Conservation (phyloP, 92 coral and sea anemone species). For the Zoanthus sansibaricus region DNA sequence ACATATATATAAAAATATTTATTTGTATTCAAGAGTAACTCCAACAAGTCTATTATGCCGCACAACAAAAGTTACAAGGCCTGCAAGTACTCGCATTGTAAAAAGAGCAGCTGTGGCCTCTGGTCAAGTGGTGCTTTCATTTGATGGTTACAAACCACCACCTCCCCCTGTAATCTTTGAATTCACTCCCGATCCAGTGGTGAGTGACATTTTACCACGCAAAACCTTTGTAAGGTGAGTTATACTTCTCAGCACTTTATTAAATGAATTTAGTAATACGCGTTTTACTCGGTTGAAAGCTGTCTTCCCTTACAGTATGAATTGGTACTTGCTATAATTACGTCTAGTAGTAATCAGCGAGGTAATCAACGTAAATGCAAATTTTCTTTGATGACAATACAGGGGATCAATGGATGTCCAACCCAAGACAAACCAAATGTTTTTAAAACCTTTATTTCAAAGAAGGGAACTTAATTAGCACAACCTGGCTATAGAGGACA, state of each 20-base stretch:
- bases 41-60: slow-evolving; percentile 74
- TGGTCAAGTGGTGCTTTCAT: slow-evolving; percentile 62
- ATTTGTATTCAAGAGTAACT: slow-evolving; percentile 60
- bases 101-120: slow-evolving; percentile 49
- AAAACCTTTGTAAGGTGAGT: slow-evolving; percentile 79
- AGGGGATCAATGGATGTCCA: too few relatives aligned
- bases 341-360: too few relatives aligned
- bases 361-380: too few relatives aligned
- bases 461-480: too few relatives aligned
- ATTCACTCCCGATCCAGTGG: slow-evolving; percentile 83
- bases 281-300: neutral
- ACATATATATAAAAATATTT: neutral
- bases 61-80: slow-evolving; percentile 23
- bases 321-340: too few relatives aligned
- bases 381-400: too few relatives aligned
- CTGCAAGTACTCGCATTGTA: slow-evolving; percentile 46
- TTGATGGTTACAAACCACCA: slow-evolving; percentile 84
- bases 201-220: slow-evolving; percentile 60
- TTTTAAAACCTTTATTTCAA: too few relatives aligned
- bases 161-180: slow-evolving; percentile 68
- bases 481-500: too few relatives aligned
- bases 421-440: too few relatives aligned
- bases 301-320: too few relatives aligned
- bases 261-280: neutral
- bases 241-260: neutral